phyloP scores from a whole-genome alignment of 2,888 invertebrate genomes.

The Pandemis cinnamomeana region DNA sequence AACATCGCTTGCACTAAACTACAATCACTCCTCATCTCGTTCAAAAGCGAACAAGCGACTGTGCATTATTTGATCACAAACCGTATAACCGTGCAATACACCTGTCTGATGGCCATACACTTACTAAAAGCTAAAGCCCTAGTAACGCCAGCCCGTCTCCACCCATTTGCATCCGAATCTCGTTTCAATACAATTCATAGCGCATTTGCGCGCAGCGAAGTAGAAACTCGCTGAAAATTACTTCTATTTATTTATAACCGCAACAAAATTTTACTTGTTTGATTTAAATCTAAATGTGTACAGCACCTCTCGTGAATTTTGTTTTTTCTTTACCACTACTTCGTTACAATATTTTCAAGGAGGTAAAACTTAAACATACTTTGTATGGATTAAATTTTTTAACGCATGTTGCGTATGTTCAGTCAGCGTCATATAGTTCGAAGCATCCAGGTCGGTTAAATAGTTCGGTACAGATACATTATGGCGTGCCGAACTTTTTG shows the following conservation, averaged over 20 bases:
- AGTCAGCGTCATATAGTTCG: too few species aligned
- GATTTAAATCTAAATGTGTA: background rate
- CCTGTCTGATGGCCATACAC: background rate
- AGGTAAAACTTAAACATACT: too few species aligned
- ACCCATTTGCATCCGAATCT: constrained; percentile 58
- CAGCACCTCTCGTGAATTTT: background rate
- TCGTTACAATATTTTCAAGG: background rate
- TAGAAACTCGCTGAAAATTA: constrained; percentile 42
- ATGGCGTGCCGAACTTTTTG: too few species aligned
- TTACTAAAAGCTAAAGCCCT: background rate
- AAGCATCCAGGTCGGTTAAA: too few species aligned
- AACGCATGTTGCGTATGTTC: too few species aligned
- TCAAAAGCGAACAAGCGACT: too few species aligned
- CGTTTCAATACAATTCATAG: constrained; percentile 52
- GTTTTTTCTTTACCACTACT: background rate
- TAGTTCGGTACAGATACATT: too few species aligned
- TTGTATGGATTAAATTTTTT: too few species aligned
- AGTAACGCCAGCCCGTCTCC: constrained; percentile 51
- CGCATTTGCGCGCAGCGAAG: constrained; percentile 33
- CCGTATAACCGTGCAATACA: too few species aligned
- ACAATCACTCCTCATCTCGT: too few species aligned
- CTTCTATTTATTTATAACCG: constrained; percentile 45
- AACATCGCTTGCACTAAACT: too few species aligned
- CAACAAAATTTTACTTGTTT: constrained; percentile 31
- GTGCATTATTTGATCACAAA: too few species aligned